phyloP scores from a whole-genome alignment of 1,140 invertebrate species.

The Lordiphosa stackelbergi region DNA sequence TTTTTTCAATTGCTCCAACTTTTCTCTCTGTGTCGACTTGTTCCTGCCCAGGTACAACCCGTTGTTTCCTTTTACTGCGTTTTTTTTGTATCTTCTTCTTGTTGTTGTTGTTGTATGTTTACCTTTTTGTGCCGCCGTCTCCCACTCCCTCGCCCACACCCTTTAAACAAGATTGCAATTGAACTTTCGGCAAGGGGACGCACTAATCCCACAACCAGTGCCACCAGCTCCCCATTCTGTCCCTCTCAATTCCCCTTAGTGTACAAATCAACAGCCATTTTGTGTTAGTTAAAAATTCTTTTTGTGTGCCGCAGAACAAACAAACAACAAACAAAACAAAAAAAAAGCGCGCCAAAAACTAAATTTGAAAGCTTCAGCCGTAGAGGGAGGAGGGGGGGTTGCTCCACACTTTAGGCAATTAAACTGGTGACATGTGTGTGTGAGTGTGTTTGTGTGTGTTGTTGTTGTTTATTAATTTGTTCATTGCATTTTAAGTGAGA shows the following conservation, averaged over 20 bases:
- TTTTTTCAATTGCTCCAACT: background rate
- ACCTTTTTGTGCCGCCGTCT: background rate
- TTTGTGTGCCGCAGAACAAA: constrained; percentile 35
- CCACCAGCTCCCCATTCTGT: constrained; percentile 12
- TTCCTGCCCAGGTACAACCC: background rate
- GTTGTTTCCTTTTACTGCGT: constrained; percentile 1
- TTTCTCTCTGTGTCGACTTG: constrained; percentile 1
- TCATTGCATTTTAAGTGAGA: constrained; percentile 62
- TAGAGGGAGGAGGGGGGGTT: background rate
- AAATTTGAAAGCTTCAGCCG: constrained; percentile 55
- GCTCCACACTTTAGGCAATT: constrained; percentile 31
- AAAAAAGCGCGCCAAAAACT: constrained; percentile 55
- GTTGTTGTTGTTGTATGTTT: constrained; percentile 11
- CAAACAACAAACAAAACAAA: constrained; percentile 1
- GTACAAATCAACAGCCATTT: constrained; percentile 66
- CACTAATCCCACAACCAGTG: constrained; percentile 42
- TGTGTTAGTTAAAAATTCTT: constrained; percentile 74
- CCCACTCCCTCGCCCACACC: background rate
- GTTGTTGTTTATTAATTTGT: constrained; percentile 57
- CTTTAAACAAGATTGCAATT: constrained; percentile 51
- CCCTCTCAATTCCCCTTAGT: background rate
- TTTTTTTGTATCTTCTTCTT: constrained; percentile 2
- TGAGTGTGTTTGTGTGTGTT: background rate
- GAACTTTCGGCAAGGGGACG: constrained; percentile 48
- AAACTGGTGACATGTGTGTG: constrained; percentile 33